These are phyloP conservation scores for Chiloscyllium plagiosum DNA, from an alignment of 2,113 vertebrate species.

Conservation along the genomic window DNA sequence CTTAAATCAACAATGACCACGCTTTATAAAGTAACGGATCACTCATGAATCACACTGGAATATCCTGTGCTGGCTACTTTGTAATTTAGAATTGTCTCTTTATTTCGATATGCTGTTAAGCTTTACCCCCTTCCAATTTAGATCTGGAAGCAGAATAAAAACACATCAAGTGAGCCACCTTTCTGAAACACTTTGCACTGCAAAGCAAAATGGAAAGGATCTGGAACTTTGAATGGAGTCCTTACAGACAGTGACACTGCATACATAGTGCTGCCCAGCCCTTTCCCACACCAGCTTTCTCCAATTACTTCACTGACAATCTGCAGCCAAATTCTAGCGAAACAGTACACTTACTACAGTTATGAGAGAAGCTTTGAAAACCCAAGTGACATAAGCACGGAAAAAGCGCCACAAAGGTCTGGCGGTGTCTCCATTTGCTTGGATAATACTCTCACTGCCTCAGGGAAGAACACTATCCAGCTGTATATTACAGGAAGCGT, in stretches of 20 bases:
- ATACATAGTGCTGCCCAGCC: not conserved
- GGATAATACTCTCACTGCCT: not conserved
- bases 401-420: not conserved
- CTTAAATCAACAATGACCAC: not conserved
- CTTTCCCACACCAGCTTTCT: not conserved
- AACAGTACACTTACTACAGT: not conserved
- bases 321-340: not conserved
- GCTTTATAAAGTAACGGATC: not conserved
- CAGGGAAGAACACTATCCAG: not conserved
- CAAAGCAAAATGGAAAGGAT: not conserved
- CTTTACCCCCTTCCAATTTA: not conserved
- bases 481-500: not conserved
- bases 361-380: not conserved
- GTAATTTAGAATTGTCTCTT: not conserved
- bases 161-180: not conserved
- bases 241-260: not conserved
- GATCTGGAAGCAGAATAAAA: not conserved
- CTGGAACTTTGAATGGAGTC: not conserved
- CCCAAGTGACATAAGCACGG: not conserved
- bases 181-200: not conserved
- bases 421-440: not conserved
- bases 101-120: not conserved
- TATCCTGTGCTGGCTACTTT: not conserved
- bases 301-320: not conserved
- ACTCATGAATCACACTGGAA: not conserved